Conservation (phyloP, 2,888 invertebrate genomes). For the Itoplectis maculator region DNA sequence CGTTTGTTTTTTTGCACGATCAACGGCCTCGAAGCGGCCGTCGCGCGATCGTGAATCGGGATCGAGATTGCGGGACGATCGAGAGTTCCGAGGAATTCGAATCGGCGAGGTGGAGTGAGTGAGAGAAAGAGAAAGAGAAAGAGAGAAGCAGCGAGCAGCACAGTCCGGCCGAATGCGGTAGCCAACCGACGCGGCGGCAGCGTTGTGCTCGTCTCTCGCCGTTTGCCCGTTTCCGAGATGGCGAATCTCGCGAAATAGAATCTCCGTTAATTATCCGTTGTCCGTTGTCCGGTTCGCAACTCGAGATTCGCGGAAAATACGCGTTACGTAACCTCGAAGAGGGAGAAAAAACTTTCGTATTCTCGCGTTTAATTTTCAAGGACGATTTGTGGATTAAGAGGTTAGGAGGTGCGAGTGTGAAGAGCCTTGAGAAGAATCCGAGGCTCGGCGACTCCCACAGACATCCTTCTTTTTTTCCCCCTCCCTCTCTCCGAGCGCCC, state of each 20-base stretch:
- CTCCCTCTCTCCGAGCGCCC: constrained; percentile 52
- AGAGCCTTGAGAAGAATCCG: constrained; percentile 3
- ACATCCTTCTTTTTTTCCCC: constrained; percentile 31
- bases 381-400: neutral
- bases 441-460: neutral
- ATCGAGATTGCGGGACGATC: constrained; percentile 18
- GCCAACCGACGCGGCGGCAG: neutral
- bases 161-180: constrained; percentile 20
- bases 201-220: neutral
- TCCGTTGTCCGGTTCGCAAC: too few relatives aligned
- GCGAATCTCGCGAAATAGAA: neutral
- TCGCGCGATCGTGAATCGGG: constrained; percentile 57
- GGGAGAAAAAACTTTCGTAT: too few relatives aligned
- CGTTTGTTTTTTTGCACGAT: too few relatives aligned
- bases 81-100: constrained; percentile 57
- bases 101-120: constrained; percentile 43
- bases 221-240: neutral
- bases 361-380: neutral
- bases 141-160: neutral
- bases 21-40: constrained; percentile 64
- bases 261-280: too few relatives aligned
- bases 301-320: too few relatives aligned
- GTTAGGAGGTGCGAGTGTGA: neutral
- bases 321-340: neutral
- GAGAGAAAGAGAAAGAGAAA: too few relatives aligned